A percentile compares a stretch with the other conserved stretches of the same genome.
Evolutionary conservation across 1,140 invertebrate genomes (phyloP).

Genomic region (Diorhabda elongata): DNA sequence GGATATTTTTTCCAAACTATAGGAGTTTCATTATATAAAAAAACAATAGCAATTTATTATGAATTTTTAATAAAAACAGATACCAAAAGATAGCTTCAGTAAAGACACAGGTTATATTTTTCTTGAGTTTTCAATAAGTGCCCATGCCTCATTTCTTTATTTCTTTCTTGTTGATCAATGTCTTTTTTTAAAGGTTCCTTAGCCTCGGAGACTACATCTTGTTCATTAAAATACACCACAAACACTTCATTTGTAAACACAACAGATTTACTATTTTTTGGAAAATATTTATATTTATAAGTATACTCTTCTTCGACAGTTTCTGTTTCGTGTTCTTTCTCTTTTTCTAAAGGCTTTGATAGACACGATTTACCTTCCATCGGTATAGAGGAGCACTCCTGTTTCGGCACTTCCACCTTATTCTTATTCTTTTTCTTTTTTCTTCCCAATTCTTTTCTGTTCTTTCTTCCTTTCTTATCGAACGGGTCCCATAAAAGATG

Average conservation of each 20-base stretch:
- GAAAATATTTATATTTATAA: conserved; percentile 30
- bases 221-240: conserved; percentile 41
- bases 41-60: neutral
- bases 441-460: conserved; percentile 25
- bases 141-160: conserved; percentile 42
- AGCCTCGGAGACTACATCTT: conserved; percentile 35
- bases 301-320: conserved; percentile 25
- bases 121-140: conserved; percentile 33
- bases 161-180: conserved; percentile 40
- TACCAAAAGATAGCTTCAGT: conserved; percentile 19
- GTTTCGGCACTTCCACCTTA: conserved; percentile 20
- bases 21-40: neutral
- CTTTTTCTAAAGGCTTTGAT: conserved; percentile 14
- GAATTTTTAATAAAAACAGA: neutral
- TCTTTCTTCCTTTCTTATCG: conserved; percentile 30
- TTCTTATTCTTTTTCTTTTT: conserved; percentile 26
- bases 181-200: conserved; percentile 43
- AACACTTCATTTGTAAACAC: conserved; percentile 41
- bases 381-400: conserved; percentile 11
- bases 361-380: conserved; percentile 25
- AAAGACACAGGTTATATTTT: conserved; percentile 36
- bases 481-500: conserved; percentile 31
- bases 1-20: too few species aligned
- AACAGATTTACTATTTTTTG: conserved; percentile 38
- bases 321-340: conserved; percentile 18